Conservation (phyloP, 2,797 vertebrate genomes). For the Iguana delicatissima region DNA sequence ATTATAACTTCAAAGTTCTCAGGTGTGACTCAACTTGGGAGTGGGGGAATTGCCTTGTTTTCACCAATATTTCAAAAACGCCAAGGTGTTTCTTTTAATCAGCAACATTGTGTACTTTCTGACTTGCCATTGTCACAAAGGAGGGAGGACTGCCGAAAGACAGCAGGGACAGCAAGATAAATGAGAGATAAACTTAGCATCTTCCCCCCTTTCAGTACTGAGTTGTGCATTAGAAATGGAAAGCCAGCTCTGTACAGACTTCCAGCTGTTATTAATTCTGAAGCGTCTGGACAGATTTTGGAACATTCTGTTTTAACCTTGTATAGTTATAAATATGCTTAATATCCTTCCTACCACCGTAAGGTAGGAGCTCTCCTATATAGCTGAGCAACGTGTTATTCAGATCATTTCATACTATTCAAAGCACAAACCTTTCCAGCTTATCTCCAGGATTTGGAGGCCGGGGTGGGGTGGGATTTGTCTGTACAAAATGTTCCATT, state of each 20-base stretch:
- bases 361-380: constrained; percentile 58
- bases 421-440: constrained; percentile 54
- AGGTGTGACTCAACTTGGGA: not conserved
- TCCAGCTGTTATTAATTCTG: constrained; percentile 68
- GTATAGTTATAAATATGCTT: constrained; percentile 57
- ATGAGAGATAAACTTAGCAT: constrained; percentile 43
- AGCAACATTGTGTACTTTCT: constrained; percentile 18
- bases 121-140: not conserved
- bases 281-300: constrained; percentile 50
- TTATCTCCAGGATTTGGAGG: constrained; percentile 53
- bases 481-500: constrained; percentile 61
- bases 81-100: not conserved
- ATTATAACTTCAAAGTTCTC: constrained; percentile 19
- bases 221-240: constrained; percentile 38
- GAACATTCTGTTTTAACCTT: constrained; percentile 47
- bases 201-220: constrained; percentile 42
- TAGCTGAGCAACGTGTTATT: constrained; percentile 60
- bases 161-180: constrained; percentile 46
- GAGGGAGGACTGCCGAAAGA: not conserved
- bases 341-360: constrained; percentile 32
- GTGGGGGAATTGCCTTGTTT: not conserved
- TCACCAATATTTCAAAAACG: constrained; percentile 34
- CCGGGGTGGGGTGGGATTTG: constrained; percentile 57
- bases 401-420: constrained; percentile 54
- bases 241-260: constrained; percentile 26